Evolutionary conservation across 1,140 invertebrate genomes (phyloP), one percentile per base, ranked within the genome.

Genomic region (Eurytemora carolleeae): DNA sequence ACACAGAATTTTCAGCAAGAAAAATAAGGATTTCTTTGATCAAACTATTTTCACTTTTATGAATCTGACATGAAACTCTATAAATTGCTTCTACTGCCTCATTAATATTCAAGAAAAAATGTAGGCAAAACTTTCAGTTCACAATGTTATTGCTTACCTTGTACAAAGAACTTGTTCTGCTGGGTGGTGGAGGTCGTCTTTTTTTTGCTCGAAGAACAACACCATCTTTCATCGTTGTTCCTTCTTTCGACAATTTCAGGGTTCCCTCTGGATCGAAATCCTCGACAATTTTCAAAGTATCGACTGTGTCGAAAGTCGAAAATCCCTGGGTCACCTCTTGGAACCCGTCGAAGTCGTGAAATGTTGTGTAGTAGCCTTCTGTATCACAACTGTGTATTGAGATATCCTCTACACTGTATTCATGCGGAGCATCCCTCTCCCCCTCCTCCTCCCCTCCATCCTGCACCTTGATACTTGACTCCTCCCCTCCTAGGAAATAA

Each of bases 351-450:
- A 57, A 57, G n/a, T 24, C 55, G 22, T 57, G 20, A 22, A 57
- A 57, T n/a, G 20, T 57, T 19, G 23, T 57, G 20, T 22, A 22
- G 7, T 20, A 18, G 26, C 23, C 19, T 1, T 20, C 23, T 21
- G 15, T 31, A 20, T 44, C 19, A 59, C 23, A 59, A 12, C 24
- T 21, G 26, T 24, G 57, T 16, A 15, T 24, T 71, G 25, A 68
- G 68, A n/a, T 78, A 78, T 64, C 63, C 76, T 63, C 90, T 83
- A n/a, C 71, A 75, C 80, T 55, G 75, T n/a, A 44, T n/a, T n/a
- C 31, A 7, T n/a, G 7, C 31, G 31, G 31, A 44, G n/a, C 7
- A 44, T 44, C 31, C n/a, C 7, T n/a, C 31, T n/a, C 31, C 31
- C 7, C n/a, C 31, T n/a, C 31, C 31, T 44, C n/a, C 7, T 12